Evolutionary conservation across 2,888 invertebrate species (phyloP).

Genomic region (Malthinus seriepunctatus): DNA sequence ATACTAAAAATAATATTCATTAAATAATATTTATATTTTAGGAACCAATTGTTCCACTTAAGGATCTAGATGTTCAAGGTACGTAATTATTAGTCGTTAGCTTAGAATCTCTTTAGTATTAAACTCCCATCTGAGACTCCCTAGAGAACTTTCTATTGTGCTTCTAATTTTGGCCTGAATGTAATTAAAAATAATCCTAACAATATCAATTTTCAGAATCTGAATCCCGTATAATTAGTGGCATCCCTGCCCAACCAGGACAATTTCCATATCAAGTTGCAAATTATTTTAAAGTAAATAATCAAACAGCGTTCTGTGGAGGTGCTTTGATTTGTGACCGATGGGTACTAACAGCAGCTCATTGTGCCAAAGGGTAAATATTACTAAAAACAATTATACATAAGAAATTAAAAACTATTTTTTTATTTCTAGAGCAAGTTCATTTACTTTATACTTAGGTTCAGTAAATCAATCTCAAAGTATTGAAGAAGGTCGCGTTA

Average conservation of each 20-base stretch:
- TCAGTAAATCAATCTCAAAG: constrained; percentile 1
- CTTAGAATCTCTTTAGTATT: no score
- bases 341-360: constrained; percentile 26
- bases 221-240: constrained; percentile 6
- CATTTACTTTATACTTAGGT: constrained; percentile 3
- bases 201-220: constrained; percentile 1
- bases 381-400: background rate
- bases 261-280: constrained; percentile 16
- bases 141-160: no score
- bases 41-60: no score
- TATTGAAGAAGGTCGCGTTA: constrained; percentile 15
- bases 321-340: constrained; percentile 18
- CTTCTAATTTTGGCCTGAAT: no score
- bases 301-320: constrained; percentile 9
- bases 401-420: background rate
- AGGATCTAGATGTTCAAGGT: background rate
- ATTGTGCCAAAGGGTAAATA: constrained; percentile 17
- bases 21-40: no score
- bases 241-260: constrained; percentile 4
- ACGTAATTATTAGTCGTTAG: no score
- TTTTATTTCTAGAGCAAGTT: constrained; percentile 5
- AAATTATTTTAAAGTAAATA: background rate
- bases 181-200: background rate
- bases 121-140: background rate
- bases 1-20: no score